A percentile compares a stretch with the other conserved stretches of the same genome.
phyloP scores from a whole-genome alignment of 2,797 vertebrate species.

The Rhinogobio ventralis region DNA sequence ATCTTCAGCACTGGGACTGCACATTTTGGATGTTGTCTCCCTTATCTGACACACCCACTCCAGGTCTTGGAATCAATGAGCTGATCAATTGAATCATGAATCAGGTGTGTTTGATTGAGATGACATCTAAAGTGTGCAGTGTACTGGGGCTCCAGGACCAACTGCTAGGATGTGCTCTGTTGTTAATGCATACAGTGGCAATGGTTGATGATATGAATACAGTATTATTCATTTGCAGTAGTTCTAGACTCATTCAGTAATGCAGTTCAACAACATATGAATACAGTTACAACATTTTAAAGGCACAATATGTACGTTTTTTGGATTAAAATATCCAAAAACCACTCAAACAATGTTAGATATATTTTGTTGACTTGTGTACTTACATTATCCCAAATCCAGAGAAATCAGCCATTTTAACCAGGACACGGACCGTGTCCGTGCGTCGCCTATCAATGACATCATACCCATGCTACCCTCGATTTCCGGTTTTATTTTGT shows the following conservation, averaged over 20 bases:
- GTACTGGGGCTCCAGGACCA: background rate
- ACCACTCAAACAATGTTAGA: too few species aligned
- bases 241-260: background rate
- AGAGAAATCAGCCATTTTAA: too few species aligned
- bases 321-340: too few species aligned
- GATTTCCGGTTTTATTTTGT: too few species aligned
- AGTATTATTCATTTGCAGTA: background rate
- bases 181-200: background rate
- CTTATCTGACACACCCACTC: slow-evolving; percentile 7
- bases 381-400: too few species aligned
- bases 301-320: too few species aligned
- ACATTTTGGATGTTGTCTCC: background rate
- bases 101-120: background rate
- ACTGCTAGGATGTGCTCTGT: background rate
- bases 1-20: background rate
- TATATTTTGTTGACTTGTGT: too few species aligned
- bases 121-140: background rate
- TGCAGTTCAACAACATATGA: background rate
- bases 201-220: background rate
- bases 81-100: background rate
- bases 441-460: too few species aligned
- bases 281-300: background rate
- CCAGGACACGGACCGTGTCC: too few species aligned
- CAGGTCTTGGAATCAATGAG: background rate
- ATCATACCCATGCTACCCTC: too few species aligned